Base-by-base conservation (phyloP, 2,888 invertebrate species). In the Ligdia adustata region DNA sequence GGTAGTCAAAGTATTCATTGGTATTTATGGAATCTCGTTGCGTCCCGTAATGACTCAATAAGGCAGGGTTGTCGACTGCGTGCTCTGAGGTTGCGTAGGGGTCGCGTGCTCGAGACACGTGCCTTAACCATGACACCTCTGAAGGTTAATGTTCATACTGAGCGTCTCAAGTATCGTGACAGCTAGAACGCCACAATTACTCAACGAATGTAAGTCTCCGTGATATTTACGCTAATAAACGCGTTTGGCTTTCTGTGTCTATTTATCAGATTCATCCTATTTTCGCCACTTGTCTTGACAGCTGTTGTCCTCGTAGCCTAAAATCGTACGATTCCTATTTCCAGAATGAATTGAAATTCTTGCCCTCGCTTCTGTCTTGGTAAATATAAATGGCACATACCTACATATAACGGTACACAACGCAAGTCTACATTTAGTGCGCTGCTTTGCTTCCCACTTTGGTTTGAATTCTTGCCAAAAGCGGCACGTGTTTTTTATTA, bases 391-490 rank as follows among this genome's bases (percentile, higher is more conserved):
- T 20, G 13, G 3, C 27, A 34, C 9, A 7, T 18, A 26, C 31
- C 20, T 9, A n/a, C 12, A 6, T 16, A 12, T 15, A 24, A 26
- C 6, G 14, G 9, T 37, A 35, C 16, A 20, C 9, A 4, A 4
- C 27, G 16, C 26, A 28, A 9, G 9, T 37, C 16, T 37, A 13
- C 31, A 26, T 39, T 28, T 46, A 44, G 31, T 38, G 32, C 32
- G 28, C 33, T 13, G 37, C 28, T 45, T 39, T 29, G 22, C 42
- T 63, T 47, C 51, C 67, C 65, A 66, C 62, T 67, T 64, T 68
- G 55, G 68, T 66, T 81, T 82, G 83, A 82, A 71, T 64, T 62
- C 56, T 63, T 78, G 85, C 86, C 86, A 84, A 74, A 77, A 71
- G 51, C 62, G 68, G 57, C 76, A 70, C 67, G 65, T 75, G 73